Conservation (phyloP, 2,113 vertebrate species). For the Melanerpes aurifrons region DNA sequence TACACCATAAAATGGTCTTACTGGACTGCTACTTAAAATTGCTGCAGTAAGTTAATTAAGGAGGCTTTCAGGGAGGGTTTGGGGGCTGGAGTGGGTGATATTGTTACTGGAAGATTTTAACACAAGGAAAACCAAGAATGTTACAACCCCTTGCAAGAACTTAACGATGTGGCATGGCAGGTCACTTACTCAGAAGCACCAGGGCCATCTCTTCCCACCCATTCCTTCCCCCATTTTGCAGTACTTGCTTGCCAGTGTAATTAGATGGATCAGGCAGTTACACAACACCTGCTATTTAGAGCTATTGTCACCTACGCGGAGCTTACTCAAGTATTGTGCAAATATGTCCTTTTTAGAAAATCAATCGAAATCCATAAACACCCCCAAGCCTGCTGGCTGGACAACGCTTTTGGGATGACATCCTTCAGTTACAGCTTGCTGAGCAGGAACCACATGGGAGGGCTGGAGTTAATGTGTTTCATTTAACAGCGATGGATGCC, state of each 20-base stretch:
- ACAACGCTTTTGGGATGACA: neutral
- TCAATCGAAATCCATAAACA: neutral
- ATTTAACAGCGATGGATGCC: neutral
- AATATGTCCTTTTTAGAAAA: accelerated
- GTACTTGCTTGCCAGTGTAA: no score
- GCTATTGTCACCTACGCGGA: neutral
- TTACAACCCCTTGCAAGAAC: neutral
- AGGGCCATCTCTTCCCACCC: accelerated
- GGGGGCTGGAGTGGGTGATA: no score
- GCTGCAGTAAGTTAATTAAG: accelerated
- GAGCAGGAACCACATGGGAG: accelerated
- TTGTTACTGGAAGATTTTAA: neutral
- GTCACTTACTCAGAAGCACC: neutral
- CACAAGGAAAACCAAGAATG: neutral
- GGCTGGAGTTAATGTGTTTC: neutral
- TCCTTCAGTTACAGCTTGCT: neutral
- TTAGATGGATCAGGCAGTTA: accelerated
- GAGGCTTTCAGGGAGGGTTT: neutral
- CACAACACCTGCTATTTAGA: neutral
- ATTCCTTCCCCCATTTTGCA: accelerated
- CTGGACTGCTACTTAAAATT: neutral
- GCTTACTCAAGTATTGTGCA: accelerated
- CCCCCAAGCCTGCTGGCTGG: accelerated
- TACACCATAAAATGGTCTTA: neutral
- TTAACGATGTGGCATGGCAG: accelerated